Conservation (phyloP, 2,797 vertebrate genomes). For the Pelodytes ibericus region DNA sequence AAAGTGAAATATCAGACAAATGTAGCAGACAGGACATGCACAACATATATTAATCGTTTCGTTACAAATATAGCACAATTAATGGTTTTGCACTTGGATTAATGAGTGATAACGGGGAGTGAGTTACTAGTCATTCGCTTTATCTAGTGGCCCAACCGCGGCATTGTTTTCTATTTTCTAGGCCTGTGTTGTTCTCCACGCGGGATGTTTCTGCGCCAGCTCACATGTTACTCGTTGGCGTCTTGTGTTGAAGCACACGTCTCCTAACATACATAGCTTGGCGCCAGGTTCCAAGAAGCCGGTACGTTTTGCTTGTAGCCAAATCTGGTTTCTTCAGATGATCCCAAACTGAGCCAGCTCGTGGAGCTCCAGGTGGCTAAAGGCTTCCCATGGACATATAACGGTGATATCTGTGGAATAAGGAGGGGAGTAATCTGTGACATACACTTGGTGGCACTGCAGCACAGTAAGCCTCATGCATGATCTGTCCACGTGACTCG, state of each 20-base stretch:
- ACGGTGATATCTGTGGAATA: slow-evolving; percentile 76
- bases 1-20: no score
- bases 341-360: slow-evolving; percentile 84
- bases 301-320: neutral
- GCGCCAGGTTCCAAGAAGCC: neutral
- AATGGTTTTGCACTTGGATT: no score
- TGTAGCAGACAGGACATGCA: no score
- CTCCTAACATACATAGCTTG: no score
- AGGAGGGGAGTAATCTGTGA: neutral
- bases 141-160: no score
- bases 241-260: neutral
- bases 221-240: no score
- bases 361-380: slow-evolving; percentile 84
- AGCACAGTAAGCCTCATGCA: no score
- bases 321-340: slow-evolving; percentile 66
- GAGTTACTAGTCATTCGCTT: no score
- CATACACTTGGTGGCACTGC: neutral
- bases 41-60: no score
- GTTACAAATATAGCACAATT: no score
- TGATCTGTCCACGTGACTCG: no score
- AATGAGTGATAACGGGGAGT: no score
- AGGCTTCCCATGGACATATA: slow-evolving; percentile 85
- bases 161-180: neutral
- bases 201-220: neutral
- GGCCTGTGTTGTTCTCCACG: neutral